Percentiles rank a stretch among this genome's conserved stretches.
phyloP scores from a whole-genome alignment of 2,113 vertebrate genomes.

The Epinephelus lanceolatus region DNA sequence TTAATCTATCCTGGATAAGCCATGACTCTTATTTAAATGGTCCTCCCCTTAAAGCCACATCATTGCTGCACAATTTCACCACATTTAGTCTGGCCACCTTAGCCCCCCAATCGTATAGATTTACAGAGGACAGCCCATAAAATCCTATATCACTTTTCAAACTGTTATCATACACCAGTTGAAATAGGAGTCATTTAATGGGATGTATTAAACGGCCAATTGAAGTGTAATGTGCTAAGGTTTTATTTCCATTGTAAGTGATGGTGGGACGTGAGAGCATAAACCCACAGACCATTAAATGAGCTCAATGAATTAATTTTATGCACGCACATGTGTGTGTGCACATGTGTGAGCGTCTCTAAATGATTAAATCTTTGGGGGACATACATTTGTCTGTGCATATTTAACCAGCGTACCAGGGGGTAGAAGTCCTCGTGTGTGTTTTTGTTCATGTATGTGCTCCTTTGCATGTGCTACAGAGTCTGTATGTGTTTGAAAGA shows the following conservation, averaged over 20 bases:
- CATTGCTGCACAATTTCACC: slow-evolving; percentile 47
- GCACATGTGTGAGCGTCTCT: slow-evolving; percentile 11
- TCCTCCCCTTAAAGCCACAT: slow-evolving; percentile 3
- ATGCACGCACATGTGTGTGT: slow-evolving; percentile 45
- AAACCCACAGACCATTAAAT: slow-evolving; percentile 77
- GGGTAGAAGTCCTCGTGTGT: not conserved
- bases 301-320: slow-evolving; percentile 70
- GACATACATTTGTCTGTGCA: slow-evolving; percentile 37
- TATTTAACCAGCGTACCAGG: slow-evolving; percentile 20
- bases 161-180: slow-evolving; percentile 74
- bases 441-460: slow-evolving; percentile 14
- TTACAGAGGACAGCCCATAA: slow-evolving; percentile 75
- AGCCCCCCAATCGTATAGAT: slow-evolving; percentile 69
- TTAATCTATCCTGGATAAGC: not conserved
- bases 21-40: not conserved
- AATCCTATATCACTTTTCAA: slow-evolving; percentile 73
- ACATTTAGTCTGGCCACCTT: slow-evolving; percentile 57
- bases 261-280: slow-evolving; percentile 73
- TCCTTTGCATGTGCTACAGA: slow-evolving; percentile 15
- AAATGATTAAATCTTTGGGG: slow-evolving; percentile 41
- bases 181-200: slow-evolving; percentile 76
- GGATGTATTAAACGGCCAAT: slow-evolving; percentile 80
- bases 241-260: slow-evolving; percentile 76
- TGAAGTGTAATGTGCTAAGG: slow-evolving; percentile 74
- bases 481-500: slow-evolving; percentile 35